phyloP scores from a whole-genome alignment of 2,797 vertebrate species.

The Etheostoma perlongum region DNA sequence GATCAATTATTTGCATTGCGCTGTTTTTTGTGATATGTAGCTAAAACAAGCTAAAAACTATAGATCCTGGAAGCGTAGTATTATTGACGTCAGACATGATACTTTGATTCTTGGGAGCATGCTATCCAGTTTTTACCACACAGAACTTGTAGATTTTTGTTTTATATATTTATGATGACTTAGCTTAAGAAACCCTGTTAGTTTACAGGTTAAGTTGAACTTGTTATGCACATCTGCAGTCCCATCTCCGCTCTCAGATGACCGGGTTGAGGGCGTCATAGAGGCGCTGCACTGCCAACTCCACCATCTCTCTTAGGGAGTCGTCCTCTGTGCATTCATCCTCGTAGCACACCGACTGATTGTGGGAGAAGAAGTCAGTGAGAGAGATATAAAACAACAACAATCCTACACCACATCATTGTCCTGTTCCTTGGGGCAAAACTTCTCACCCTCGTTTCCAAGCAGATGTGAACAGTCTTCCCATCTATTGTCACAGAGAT shows the following conservation, averaged over 20 bases:
- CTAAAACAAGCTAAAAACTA: not conserved
- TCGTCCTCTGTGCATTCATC: conserved; percentile 91
- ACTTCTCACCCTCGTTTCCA: conserved; percentile 79
- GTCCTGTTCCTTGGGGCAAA: not conserved
- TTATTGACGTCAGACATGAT: not conserved
- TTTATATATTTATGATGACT: not conserved
- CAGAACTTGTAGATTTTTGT: not conserved
- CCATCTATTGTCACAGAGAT: conserved; percentile 90
- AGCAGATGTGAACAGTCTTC: conserved; percentile 87
- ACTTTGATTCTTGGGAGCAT: not conserved
- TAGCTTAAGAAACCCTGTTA: not conserved
- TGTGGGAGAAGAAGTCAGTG: not conserved
- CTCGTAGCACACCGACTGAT: conserved; percentile 88
- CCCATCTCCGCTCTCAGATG: conserved; percentile 57
- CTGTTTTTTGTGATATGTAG: not conserved
- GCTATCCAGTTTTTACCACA: not conserved
- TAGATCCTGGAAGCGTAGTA: not conserved
- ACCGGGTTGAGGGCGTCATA: conserved; percentile 90
- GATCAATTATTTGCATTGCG: not conserved
- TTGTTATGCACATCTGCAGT: not conserved
- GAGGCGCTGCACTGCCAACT: conserved; percentile 91
- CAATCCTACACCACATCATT: not conserved
- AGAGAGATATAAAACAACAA: not conserved
- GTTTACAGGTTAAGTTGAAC: not conserved
- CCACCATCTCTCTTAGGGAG: conserved; percentile 93